A percentile compares a stretch with the other conserved stretches of the same genome.
phyloP scores from a whole-genome alignment of 2,888 invertebrate species.

The Idaea biselata region DNA sequence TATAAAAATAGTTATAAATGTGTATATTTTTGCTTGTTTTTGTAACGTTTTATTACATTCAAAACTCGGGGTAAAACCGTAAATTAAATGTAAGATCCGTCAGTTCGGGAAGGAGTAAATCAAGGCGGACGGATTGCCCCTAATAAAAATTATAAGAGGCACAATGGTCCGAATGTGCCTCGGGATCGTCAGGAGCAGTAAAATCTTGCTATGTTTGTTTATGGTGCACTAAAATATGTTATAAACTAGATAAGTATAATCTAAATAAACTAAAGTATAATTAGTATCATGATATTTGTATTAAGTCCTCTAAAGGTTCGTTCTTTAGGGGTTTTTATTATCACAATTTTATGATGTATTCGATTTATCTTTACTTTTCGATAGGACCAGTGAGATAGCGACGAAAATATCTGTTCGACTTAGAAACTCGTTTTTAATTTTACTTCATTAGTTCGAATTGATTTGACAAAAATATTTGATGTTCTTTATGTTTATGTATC shows the following conservation, averaged over 20 bases:
- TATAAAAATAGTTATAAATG: constrained; percentile 21
- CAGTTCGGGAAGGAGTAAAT: constrained; percentile 80
- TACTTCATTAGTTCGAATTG: constrained; percentile 12
- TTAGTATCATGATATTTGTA: constrained; percentile 70
- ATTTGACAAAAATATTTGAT: constrained; percentile 11
- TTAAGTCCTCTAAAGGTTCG: constrained; percentile 45
- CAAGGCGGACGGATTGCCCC: constrained; percentile 79
- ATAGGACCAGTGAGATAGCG: constrained; percentile 15
- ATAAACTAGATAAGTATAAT: constrained; percentile 80
- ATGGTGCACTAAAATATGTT: constrained; percentile 79
- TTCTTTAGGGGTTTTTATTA: constrained; percentile 45
- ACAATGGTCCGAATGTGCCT: constrained; percentile 76
- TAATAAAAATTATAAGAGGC: constrained; percentile 81
- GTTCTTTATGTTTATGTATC: constrained; percentile 22
- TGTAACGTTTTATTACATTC: constrained; percentile 70
- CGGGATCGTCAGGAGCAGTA: constrained; percentile 75
- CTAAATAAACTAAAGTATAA: constrained; percentile 77
- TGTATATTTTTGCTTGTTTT: constrained; percentile 74
- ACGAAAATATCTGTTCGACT: constrained; percentile 12
- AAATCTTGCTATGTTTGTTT: constrained; percentile 79
- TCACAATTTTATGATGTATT: constrained; percentile 47
- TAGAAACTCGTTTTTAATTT: constrained; percentile 18
- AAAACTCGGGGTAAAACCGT: constrained; percentile 73
- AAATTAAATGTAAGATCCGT: constrained; percentile 79
- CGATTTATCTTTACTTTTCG: constrained; percentile 5